These are phyloP conservation scores for Trachymyrmex cornetzi DNA, from an alignment of 1,140 invertebrate species.

Conservation along the genomic window DNA sequence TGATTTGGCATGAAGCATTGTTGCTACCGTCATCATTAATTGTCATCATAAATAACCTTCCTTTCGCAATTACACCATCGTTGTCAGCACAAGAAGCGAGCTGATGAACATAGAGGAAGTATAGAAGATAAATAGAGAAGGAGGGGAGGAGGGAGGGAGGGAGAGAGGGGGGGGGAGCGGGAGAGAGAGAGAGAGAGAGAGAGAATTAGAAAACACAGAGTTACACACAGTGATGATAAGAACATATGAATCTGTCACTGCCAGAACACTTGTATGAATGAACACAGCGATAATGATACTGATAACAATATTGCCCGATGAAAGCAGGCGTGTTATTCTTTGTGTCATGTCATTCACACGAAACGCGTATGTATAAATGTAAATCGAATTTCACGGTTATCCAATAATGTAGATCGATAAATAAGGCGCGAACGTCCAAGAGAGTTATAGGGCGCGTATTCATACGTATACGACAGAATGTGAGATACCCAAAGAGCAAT, in stretches of 20 bases:
- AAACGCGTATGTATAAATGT: background rate
- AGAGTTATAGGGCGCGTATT: background rate
- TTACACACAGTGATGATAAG: slow-evolving; percentile 33
- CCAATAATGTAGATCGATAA: slow-evolving; percentile 25
- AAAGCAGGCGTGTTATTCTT: slow-evolving; percentile 1
- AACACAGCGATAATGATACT: slow-evolving; percentile 24
- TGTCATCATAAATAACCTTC: slow-evolving; percentile 41
- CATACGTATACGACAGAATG: slow-evolving; percentile 9
- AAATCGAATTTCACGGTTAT: slow-evolving; percentile 8
- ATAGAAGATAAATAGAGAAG: background rate
- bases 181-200: background rate
- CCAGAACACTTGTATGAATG: slow-evolving; percentile 19
- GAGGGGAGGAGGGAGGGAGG: background rate
- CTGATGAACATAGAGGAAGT: slow-evolving; percentile 55
- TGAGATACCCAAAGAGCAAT: slow-evolving; percentile 47
- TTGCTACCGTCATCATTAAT: slow-evolving; percentile 21
- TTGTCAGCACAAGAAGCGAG: slow-evolving; percentile 56
- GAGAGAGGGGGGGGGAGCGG: background rate
- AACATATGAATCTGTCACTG: slow-evolving; percentile 32
- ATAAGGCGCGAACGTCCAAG: slow-evolving; percentile 51
- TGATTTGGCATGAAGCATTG: slow-evolving; percentile 57
- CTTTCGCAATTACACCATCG: slow-evolving; percentile 62
- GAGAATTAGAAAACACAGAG: slow-evolving; percentile 42
- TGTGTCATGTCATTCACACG: background rate
- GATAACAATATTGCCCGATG: background rate